phyloP scores from a whole-genome alignment of 2,113 vertebrate genomes.

The Setophaga petechia region DNA sequence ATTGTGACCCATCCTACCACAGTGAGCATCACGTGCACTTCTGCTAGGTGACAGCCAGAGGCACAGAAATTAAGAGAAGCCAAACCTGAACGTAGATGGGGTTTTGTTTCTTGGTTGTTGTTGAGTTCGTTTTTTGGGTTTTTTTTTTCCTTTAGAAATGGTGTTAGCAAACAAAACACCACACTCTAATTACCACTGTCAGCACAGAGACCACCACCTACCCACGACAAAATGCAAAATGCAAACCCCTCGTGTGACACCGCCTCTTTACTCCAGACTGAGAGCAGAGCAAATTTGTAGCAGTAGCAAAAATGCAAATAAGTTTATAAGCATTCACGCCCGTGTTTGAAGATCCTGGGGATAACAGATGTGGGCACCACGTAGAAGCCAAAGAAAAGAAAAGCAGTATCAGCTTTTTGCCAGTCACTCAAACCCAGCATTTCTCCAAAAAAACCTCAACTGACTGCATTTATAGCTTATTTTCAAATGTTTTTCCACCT shows the following conservation, averaged over 20 bases:
- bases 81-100: background rate
- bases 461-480: background rate
- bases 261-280: accelerated
- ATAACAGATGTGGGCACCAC: background rate
- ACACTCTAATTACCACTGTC: background rate
- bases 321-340: background rate
- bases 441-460: background rate
- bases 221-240: background rate
- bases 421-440: background rate
- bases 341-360: background rate
- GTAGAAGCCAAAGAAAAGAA: background rate
- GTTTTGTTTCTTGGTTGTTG: background rate
- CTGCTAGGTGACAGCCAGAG: background rate
- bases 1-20: background rate
- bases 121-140: accelerated
- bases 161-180: background rate
- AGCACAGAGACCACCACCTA: background rate
- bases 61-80: background rate
- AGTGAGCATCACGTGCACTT: accelerated
- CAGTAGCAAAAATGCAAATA: background rate
- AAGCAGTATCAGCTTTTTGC: background rate
- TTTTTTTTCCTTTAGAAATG: background rate
- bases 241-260: accelerated
- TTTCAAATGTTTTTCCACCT: background rate
- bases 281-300: background rate